phyloP scores from a whole-genome alignment of 1,140 invertebrate species.

The Acromyrmex charruanus region DNA sequence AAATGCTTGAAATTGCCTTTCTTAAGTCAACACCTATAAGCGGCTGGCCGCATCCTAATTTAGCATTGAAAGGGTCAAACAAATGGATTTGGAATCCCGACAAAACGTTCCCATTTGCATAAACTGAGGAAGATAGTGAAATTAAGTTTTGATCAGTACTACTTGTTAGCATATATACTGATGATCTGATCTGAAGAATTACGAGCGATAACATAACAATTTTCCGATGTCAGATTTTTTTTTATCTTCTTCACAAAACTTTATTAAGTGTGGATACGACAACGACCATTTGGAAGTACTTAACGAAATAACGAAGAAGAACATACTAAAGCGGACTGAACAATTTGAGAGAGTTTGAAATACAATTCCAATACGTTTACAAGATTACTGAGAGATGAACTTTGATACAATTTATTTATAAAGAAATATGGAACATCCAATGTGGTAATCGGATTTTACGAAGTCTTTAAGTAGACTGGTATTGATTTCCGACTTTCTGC shows the following conservation, averaged over 20 bases:
- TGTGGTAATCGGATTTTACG: constrained; percentile 49
- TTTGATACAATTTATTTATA: constrained; percentile 47
- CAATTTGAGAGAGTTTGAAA: constrained; percentile 7
- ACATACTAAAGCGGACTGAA: neutral
- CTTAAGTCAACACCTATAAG: constrained; percentile 11
- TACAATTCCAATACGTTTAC: constrained; percentile 24
- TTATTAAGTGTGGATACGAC: neutral
- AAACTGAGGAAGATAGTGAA: neutral
- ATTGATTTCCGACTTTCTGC: constrained; percentile 37
- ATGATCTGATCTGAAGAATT: constrained; percentile 10
- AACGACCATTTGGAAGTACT: neutral
- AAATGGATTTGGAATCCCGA: constrained; percentile 20
- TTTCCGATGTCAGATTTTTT: neutral
- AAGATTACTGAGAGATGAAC: constrained; percentile 15
- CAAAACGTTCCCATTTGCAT: constrained; percentile 45
- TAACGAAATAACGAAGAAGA: neutral
- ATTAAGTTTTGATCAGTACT: neutral
- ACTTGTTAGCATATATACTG: neutral
- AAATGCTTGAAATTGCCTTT: constrained; percentile 46
- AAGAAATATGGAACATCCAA: constrained; percentile 19
- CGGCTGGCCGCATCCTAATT: constrained; percentile 35
- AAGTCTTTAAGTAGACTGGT: constrained; percentile 51
- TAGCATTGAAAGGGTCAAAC: constrained; percentile 43
- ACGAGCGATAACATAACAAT: neutral
- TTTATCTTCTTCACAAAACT: neutral